phyloP scores from a whole-genome alignment of 2,113 vertebrate species.

The Pelodiscus sinensis region DNA sequence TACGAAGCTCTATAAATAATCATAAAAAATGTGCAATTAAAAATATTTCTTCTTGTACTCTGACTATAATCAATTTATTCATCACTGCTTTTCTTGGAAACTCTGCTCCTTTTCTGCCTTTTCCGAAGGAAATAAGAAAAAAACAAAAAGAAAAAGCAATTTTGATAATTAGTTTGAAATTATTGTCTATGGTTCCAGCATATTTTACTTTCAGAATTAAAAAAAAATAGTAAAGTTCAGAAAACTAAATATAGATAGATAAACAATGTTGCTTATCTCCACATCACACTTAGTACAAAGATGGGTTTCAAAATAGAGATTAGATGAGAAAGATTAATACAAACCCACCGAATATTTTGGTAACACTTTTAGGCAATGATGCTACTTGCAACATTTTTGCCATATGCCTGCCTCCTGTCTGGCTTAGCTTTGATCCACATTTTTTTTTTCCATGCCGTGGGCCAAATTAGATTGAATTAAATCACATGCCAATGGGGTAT shows the following conservation, averaged over 20 bases:
- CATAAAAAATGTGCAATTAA: not conserved
- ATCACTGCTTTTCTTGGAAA: not conserved
- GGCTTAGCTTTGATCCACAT: not conserved
- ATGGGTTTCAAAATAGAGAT: not conserved
- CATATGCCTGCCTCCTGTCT: not conserved
- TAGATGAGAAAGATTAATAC: not conserved
- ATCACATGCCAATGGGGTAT: not conserved
- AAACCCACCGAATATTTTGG: not conserved
- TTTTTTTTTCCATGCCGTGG: not conserved
- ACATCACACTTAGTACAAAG: not conserved
- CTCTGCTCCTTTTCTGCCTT: not conserved
- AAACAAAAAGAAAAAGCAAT: slow-evolving; percentile 17
- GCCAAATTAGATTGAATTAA: not conserved
- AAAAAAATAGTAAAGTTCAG: not conserved
- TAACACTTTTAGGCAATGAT: not conserved
- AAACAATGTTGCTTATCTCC: not conserved
- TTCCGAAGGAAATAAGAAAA: slow-evolving; percentile 22
- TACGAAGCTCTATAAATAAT: not conserved
- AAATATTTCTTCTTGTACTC: not conserved
- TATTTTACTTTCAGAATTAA: slow-evolving; percentile 12
- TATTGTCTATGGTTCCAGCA: not conserved
- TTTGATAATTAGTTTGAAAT: slow-evolving; percentile 32
- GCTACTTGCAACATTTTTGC: not conserved
- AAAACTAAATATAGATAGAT: slow-evolving; percentile 11
- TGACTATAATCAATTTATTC: not conserved